Evolutionary conservation across 2,888 invertebrate genomes (phyloP).

Genomic region (Saturnia pavonia): DNA sequence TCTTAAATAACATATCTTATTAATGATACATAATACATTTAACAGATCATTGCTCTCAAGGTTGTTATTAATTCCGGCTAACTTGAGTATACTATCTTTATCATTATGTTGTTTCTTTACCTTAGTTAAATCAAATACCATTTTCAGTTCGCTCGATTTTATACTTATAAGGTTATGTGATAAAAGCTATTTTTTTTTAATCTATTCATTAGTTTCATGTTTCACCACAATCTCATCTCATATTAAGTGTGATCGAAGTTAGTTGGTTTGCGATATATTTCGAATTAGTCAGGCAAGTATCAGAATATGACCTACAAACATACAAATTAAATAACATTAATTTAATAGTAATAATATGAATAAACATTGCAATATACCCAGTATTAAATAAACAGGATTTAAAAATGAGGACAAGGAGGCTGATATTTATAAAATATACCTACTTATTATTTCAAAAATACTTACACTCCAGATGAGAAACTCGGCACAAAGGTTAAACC

Average conservation of each 20-base stretch:
- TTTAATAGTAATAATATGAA: too few species aligned
- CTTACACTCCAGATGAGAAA: slow-evolving; percentile 5
- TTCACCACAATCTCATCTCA: too few species aligned
- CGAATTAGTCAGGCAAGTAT: too few species aligned
- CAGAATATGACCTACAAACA: too few species aligned
- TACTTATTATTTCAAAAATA: neutral
- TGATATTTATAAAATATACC: neutral
- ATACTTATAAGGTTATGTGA: neutral
- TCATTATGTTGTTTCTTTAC: neutral
- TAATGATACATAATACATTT: neutral
- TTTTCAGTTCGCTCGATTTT: neutral
- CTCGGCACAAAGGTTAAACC: slow-evolving; percentile 24
- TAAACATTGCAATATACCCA: neutral
- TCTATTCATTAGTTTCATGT: neutral
- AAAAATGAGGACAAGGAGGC: neutral
- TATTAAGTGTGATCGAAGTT: neutral
- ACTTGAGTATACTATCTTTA: neutral
- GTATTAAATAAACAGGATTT: neutral
- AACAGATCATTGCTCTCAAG: neutral
- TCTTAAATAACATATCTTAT: neutral
- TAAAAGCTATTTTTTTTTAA: too few species aligned
- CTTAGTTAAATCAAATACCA: neutral
- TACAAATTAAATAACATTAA: too few species aligned
- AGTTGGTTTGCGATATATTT: neutral
- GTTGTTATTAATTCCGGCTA: neutral